Base-by-base conservation (phyloP, 2,797 vertebrate species). In the Coreius guichenoti region DNA sequence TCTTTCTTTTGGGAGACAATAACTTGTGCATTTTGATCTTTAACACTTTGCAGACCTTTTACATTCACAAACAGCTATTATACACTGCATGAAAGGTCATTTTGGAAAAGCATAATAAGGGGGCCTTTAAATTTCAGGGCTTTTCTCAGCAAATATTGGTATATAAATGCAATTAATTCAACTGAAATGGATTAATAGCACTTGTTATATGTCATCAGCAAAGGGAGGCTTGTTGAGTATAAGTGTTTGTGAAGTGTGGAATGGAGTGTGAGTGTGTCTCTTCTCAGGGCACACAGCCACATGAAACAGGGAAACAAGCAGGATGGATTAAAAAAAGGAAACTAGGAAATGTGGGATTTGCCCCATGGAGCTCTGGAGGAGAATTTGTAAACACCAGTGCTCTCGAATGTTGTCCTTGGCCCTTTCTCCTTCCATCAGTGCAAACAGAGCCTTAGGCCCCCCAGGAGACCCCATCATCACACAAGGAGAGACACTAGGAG, bases 381-480 rank as follows among this genome's bases (percentile, higher is more conserved):
- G 56, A 83, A 49, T 63, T 56, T 87, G 80, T 84, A 89, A 87
- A 86, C 86, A 87, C 36, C 81, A 87, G 81, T 73, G 82, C 83
- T 81, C 83, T 33, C 43, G 39, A 69, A 70, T 76, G 77, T 76
- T 75, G 83, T 84, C 45, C 70, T 58, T 82, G 72, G 86, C 74
- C 78, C 33, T 61, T 68, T 81, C 45, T 80, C 21, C 39, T 67
- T 86, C 77, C 8, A 29, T 54, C 65, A 76, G 86, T 56, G 47
- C 67, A 89, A 86, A 87, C 84, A 87, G 85, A 68, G 81, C 72
- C 83, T 56, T 33, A 49, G 77, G 56, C 45, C 86, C 77, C 69
- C 56, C 49, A 39, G 21, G 75, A 82, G 82, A 82, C 72, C 84
- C 92, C 88, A 78, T 68, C 83, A 78, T 70, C 68, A 4, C 78